These are phyloP conservation scores for Heliconius aoede DNA, from an alignment of 2,888 invertebrate species.

Conservation along the genomic window DNA sequence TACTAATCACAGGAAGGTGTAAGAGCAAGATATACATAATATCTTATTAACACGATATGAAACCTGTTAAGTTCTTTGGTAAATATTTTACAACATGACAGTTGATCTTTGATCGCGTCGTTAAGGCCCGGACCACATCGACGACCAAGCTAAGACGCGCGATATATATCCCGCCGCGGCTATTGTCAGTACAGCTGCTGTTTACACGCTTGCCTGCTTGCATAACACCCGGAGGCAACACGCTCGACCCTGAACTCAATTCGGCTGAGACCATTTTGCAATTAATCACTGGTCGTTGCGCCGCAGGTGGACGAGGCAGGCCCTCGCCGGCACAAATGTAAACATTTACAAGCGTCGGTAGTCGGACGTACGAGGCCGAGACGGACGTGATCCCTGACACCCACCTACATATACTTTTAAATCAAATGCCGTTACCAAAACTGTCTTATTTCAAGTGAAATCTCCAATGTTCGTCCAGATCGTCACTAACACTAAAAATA, in stretches of 20 bases:
- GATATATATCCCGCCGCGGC: conserved; percentile 17
- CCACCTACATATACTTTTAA: conserved; percentile 58
- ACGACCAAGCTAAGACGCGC: conserved; percentile 8
- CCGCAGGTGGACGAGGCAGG: conserved; percentile 58
- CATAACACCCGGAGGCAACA: conserved; percentile 81
- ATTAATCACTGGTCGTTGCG: conserved; percentile 74
- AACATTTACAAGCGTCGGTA: conserved; percentile 79
- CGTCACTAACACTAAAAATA: conserved; percentile 46
- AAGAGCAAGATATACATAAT: conserved; percentile 20
- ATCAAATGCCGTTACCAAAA: conserved; percentile 39
- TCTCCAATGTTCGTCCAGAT: conserved; percentile 17
- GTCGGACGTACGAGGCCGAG: conserved; percentile 74
- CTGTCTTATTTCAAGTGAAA: conserved; percentile 21
- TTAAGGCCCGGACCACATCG: conserved; percentile 32
- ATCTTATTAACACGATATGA: conserved; percentile 26
- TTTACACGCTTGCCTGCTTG: conserved; percentile 51
- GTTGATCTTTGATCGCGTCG: conserved; percentile 29
- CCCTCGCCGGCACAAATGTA: conserved; percentile 79
- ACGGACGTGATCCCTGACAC: conserved; percentile 68
- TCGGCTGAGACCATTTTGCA: conserved; percentile 80
- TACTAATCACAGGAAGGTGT: conserved; percentile 1
- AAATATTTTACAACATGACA: conserved; percentile 33
- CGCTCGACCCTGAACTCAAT: conserved; percentile 81
- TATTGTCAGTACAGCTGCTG: conserved; percentile 45
- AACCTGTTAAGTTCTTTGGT: conserved; percentile 31